A percentile compares a stretch with the other conserved stretches of the same genome.
phyloP scores from a whole-genome alignment of 2,113 vertebrate species.

The Puntigrus tetrazona region DNA sequence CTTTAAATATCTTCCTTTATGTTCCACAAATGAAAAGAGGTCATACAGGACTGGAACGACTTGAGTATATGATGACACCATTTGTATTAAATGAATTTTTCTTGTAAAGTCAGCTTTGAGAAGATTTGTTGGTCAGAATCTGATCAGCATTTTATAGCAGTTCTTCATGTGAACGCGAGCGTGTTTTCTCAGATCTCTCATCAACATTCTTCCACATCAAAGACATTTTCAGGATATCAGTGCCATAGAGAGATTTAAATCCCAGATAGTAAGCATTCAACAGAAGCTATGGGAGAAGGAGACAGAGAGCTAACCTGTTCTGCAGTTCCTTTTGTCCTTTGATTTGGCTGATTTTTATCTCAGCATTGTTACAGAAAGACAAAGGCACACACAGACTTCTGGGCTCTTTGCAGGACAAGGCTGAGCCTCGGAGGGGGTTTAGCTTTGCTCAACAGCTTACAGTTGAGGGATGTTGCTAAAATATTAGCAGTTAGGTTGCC shows the following conservation, averaged over 20 bases:
- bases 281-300: neutral
- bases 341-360: conserved; percentile 56
- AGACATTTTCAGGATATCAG: conserved; percentile 51
- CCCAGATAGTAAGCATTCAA: conserved; percentile 10
- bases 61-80: neutral
- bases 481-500: neutral
- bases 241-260: conserved; percentile 19
- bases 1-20: neutral
- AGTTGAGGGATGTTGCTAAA: neutral
- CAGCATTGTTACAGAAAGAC: conserved; percentile 30
- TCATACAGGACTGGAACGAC: neutral
- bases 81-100: neutral
- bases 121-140: neutral
- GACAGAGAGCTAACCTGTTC: conserved; percentile 30
- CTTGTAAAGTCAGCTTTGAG: neutral
- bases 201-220: conserved; percentile 39
- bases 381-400: conserved; percentile 48
- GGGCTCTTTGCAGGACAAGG: conserved; percentile 8
- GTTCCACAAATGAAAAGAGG: neutral
- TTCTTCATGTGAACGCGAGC: neutral
- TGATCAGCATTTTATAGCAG: neutral
- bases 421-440: conserved; percentile 23
- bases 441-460: neutral
- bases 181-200: conserved; percentile 18
- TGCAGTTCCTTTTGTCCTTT: conserved; percentile 38